These are phyloP conservation scores for Siniperca obscura DNA, from an alignment of 2,797 vertebrate species.

Conservation along the genomic window DNA sequence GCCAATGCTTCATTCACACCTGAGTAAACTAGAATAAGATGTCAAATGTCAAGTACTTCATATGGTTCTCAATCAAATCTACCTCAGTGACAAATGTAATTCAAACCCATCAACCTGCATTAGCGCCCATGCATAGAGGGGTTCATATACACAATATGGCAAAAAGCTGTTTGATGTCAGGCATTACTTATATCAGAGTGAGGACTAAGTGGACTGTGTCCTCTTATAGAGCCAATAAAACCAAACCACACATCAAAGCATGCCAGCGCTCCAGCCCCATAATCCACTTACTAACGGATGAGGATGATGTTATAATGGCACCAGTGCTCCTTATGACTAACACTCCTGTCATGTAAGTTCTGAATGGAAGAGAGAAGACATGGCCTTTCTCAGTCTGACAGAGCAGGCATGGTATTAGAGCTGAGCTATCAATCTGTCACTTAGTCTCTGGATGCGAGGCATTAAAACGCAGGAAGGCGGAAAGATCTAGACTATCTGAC, in stretches of 20 bases:
- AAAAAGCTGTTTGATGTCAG: constrained; percentile 72
- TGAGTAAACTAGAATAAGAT: constrained; percentile 43
- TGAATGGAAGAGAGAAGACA: constrained; percentile 64
- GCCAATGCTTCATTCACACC: constrained; percentile 19
- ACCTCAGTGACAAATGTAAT: constrained; percentile 76
- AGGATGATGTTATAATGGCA: constrained; percentile 80
- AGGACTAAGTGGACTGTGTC: constrained; percentile 81
- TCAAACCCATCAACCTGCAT: constrained; percentile 79
- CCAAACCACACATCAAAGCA: constrained; percentile 80
- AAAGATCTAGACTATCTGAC: constrained; percentile 60
- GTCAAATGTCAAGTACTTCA: constrained; percentile 72
- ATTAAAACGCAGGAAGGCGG: constrained; percentile 59
- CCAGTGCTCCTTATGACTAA: constrained; percentile 73
- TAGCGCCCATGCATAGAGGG: constrained; percentile 61
- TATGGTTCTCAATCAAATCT: constrained; percentile 79
- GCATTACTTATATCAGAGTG: constrained; percentile 80
- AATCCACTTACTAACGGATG: constrained; percentile 84
- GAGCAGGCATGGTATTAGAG: constrained; percentile 68
- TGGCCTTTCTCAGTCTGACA: constrained; percentile 71
- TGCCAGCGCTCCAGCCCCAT: constrained; percentile 73
- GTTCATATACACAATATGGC: constrained; percentile 67
- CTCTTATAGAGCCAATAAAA: constrained; percentile 83
- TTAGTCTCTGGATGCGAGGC: constrained; percentile 67
- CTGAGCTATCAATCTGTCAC: constrained; percentile 78
- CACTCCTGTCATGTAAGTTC: constrained; percentile 73